Conservation (phyloP, 2,113 vertebrate species). For the Columba janthina region DNA sequence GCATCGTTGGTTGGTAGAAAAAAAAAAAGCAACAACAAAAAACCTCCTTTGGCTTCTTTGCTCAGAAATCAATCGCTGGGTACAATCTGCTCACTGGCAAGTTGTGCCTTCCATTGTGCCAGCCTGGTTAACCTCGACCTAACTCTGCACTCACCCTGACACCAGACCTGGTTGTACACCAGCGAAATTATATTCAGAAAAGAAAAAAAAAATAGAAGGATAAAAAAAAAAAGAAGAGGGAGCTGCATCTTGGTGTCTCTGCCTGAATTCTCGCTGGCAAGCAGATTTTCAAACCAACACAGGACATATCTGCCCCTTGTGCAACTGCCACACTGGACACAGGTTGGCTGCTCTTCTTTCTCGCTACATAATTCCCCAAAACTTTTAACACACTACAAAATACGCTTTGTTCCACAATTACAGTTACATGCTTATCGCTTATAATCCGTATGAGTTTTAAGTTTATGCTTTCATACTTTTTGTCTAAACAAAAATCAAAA, state of each 20-base stretch:
- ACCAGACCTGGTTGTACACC: too few species aligned
- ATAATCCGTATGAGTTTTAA: not conserved
- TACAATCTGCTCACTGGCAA: not conserved
- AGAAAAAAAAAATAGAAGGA: not conserved
- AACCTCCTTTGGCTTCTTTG: not conserved
- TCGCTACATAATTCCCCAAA: not conserved
- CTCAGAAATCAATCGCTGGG: not conserved
- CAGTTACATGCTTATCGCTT: not conserved
- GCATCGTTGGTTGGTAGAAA: not conserved
- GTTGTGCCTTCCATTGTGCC: not conserved
- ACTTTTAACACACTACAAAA: not conserved
- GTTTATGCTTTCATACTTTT: not conserved
- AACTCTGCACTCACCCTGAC: not conserved
- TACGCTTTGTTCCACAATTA: not conserved
- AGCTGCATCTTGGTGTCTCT: not conserved
- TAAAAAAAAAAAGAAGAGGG: not conserved
- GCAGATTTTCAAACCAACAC: not conserved
- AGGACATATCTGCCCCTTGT: not conserved
- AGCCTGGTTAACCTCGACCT: not conserved
- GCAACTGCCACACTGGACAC: not conserved
- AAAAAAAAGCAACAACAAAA: not conserved
- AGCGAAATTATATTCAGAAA: not conserved
- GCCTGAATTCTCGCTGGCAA: not conserved
- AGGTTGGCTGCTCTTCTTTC: not conserved
- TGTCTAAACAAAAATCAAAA: not conserved